Base-by-base conservation (phyloP, 2,888 invertebrate genomes). In the Abrostola tripartita region DNA sequence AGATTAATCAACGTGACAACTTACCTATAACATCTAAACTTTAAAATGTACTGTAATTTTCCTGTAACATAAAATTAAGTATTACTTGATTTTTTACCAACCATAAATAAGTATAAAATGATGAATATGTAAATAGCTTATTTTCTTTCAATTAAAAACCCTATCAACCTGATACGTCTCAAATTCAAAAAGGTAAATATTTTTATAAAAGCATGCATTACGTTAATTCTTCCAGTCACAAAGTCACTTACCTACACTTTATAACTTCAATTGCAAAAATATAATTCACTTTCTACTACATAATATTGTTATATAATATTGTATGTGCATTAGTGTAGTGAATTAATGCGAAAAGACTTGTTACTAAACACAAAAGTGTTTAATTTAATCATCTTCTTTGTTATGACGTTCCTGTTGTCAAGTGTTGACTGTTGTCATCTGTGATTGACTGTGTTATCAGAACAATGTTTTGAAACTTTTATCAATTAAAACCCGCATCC, bases 81-180 rank as follows among this genome's bases (percentile, higher is more conserved):
- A 11, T 5, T 36, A 35, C 8, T 35, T 14, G n/a, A 51, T 50
- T 38, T 35, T 41, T 14, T 11, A 54, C 12, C 54, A 42, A 47
- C 51, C 58, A 37, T 61, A 68, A 71, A 57, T 68, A 71, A 71
- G 71, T 11, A n/a, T 73, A 72, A 54, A 44, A 51, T 24, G 35
- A 9, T 60, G 38, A 7, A 37, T 6, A 42, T 49, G 58, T 50
- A 58, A 55, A 42, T 50, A 37, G 8, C 7, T 24, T 36, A n/a
- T 50, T n/a, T 50, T 6, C 11, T 50, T 36, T 9, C 10, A 11
- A 35, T 14, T 35, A 8, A 47, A 12, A 11, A 49, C 8, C 8
- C 40, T 24, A 24, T 24, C 24, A 24, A 24, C 24, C 24, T 24
- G n/a, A n/a, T n/a, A n/a, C n/a, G n/a, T 2, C 24, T 24, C 1